A percentile compares a stretch with the other conserved stretches of the same genome.
Evolutionary conservation across 92 coral and sea anemone genomes (phyloP).

Genomic region (Palythoa caribaeorum): DNA sequence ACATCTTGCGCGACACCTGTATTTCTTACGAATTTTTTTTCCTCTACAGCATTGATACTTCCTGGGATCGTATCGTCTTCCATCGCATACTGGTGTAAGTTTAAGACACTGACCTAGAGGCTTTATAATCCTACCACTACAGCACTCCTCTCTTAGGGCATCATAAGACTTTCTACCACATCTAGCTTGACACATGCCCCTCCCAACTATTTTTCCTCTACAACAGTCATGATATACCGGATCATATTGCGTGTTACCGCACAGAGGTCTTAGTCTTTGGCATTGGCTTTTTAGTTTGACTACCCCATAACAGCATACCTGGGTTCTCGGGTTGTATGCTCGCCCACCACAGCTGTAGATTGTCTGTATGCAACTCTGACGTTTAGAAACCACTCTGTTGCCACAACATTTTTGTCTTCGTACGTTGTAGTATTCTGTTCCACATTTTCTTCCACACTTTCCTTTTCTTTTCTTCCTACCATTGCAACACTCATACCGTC

Average conservation of each 20-base stretch:
- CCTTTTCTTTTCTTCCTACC: background rate
- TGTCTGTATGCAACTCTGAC: background rate
- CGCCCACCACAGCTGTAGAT: background rate
- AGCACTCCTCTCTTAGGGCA: constrained; percentile 1
- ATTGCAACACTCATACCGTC: background rate
- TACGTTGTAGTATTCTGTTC: background rate
- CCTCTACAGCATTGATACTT: background rate
- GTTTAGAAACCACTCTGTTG: background rate
- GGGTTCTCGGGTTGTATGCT: background rate
- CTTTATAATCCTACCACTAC: background rate
- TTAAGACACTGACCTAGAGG: constrained; percentile 1
- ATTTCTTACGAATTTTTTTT: background rate
- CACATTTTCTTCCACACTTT: background rate
- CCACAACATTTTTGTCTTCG: background rate
- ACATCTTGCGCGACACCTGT: background rate
- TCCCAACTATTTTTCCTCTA: constrained; percentile 9
- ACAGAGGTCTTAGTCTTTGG: background rate
- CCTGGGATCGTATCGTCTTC: background rate
- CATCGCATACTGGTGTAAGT: background rate
- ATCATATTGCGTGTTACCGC: constrained; percentile 8
- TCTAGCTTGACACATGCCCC: background rate
- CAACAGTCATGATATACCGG: constrained; percentile 30
- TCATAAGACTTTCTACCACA: constrained; percentile 16
- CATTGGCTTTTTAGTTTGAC: background rate
- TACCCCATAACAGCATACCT: constrained; percentile 19